Percentiles rank a stretch among this genome's conserved stretches.
Evolutionary conservation across 2,797 vertebrate species (phyloP).

Genomic region (Myiothlypis chrysogaster): DNA sequence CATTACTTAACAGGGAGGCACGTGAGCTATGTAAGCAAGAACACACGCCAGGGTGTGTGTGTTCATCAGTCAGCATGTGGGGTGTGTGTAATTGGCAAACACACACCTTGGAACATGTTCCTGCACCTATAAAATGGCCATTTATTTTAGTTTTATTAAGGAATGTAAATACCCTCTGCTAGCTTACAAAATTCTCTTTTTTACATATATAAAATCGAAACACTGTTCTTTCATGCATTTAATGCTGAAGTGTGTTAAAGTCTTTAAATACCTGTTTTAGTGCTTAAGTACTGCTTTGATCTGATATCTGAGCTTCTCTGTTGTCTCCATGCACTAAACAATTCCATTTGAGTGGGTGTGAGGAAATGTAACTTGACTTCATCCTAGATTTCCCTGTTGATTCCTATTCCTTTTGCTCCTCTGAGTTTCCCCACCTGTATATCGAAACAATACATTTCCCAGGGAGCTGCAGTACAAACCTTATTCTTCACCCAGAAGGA

Average conservation of each 20-base stretch:
- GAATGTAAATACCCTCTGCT: conserved; percentile 8
- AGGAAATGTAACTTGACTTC: conserved; percentile 10
- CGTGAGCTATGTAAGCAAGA: conserved; percentile 57
- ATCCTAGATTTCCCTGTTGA: background rate
- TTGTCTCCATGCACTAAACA: background rate
- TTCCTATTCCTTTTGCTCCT: background rate
- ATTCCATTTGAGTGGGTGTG: background rate
- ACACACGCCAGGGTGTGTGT: conserved; percentile 44
- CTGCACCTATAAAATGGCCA: conserved; percentile 54
- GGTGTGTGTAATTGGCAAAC: conserved; percentile 56
- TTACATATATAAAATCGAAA: background rate
- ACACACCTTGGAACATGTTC: conserved; percentile 57
- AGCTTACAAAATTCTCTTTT: background rate
- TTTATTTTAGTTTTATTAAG: conserved; percentile 54
- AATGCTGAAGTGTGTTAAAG: background rate
- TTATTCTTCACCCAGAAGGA: background rate
- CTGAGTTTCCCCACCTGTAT: background rate
- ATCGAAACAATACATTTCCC: background rate
- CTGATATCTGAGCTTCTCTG: background rate
- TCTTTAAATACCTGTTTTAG: conserved; percentile 2
- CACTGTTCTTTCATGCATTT: background rate
- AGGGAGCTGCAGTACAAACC: background rate
- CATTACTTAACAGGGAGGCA: conserved; percentile 59
- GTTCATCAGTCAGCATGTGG: conserved; percentile 57
- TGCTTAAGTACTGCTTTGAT: background rate